Percentiles rank a stretch among this genome's conserved stretches.
Conservation (phyloP, 1,140 invertebrate genomes). For the Ceratina japonica region DNA sequence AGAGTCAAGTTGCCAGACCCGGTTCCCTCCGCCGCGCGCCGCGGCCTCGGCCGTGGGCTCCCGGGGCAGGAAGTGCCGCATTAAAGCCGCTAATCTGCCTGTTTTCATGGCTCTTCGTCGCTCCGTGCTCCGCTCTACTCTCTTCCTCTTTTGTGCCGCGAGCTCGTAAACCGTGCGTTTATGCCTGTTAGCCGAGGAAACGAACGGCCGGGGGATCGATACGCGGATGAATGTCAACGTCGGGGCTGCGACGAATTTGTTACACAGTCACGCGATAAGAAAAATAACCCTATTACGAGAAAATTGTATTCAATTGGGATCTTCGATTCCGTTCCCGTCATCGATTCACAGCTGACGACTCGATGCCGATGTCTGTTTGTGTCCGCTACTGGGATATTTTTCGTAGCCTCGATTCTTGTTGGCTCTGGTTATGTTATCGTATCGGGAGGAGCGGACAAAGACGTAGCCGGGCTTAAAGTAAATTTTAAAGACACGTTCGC, state of each 20-base stretch:
- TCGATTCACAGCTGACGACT: neutral
- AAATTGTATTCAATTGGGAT: neutral
- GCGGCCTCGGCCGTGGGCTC: neutral
- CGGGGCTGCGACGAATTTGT: constrained; percentile 3
- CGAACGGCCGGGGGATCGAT: constrained; percentile 28
- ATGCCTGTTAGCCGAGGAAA: constrained; percentile 28
- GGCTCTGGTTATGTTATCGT: neutral
- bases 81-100: constrained; percentile 76
- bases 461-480: constrained; percentile 50
- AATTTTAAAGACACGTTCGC: constrained; percentile 58
- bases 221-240: constrained; percentile 26
- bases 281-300: neutral
- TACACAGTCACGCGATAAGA: constrained; percentile 25
- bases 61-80: constrained; percentile 67
- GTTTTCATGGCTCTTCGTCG: constrained; percentile 56
- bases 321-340: neutral
- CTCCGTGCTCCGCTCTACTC: constrained; percentile 10
- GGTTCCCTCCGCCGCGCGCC: constrained; percentile 36
- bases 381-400: neutral
- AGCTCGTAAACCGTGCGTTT: constrained; percentile 23
- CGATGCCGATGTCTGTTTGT: neutral
- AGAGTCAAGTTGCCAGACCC: constrained; percentile 67
- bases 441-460: too few species aligned
- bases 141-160: neutral
- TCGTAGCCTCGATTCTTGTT: neutral